These are phyloP conservation scores for Drosophila nr. fundita DNA, from an alignment of 2,888 invertebrate species.

Conservation along the genomic window DNA sequence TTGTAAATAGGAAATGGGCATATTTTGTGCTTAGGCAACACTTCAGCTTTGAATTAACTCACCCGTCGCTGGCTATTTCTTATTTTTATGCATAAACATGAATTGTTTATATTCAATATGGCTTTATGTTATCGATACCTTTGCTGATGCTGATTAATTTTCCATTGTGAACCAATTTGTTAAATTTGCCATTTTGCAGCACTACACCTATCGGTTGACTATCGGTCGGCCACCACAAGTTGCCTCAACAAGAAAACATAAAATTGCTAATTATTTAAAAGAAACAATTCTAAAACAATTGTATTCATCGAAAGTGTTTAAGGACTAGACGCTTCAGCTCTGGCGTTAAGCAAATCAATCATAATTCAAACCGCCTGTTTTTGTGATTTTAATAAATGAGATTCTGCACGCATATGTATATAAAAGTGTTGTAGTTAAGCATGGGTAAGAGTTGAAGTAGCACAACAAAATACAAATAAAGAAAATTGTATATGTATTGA, in stretches of 20 bases:
- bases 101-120: slow-evolving; percentile 35
- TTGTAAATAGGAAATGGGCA: neutral
- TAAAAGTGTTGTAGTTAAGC: slow-evolving; percentile 31
- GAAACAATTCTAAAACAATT: slow-evolving; percentile 37
- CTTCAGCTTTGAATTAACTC: too few relatives aligned
- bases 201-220: slow-evolving; percentile 28
- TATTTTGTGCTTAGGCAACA: neutral
- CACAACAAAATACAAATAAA: neutral
- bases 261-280: slow-evolving; percentile 49
- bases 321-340: too few relatives aligned
- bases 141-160: slow-evolving; percentile 4
- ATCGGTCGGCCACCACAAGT: slow-evolving; percentile 51
- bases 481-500: neutral
- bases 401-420: slow-evolving; percentile 30
- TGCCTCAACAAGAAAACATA: slow-evolving; percentile 55
- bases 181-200: slow-evolving; percentile 4
- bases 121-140: slow-evolving; percentile 13
- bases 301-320: neutral
- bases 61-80: neutral
- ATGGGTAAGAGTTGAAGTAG: slow-evolving; percentile 46
- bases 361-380: neutral
- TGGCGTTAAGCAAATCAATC: neutral
- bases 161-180: slow-evolving; percentile 24
- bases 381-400: slow-evolving; percentile 9
- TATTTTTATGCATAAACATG: neutral